A percentile compares a stretch with the other conserved stretches of the same genome.
These are phyloP conservation scores for Drosophila oshimai DNA, from an alignment of 1,140 invertebrate genomes.

Conservation along the genomic window DNA sequence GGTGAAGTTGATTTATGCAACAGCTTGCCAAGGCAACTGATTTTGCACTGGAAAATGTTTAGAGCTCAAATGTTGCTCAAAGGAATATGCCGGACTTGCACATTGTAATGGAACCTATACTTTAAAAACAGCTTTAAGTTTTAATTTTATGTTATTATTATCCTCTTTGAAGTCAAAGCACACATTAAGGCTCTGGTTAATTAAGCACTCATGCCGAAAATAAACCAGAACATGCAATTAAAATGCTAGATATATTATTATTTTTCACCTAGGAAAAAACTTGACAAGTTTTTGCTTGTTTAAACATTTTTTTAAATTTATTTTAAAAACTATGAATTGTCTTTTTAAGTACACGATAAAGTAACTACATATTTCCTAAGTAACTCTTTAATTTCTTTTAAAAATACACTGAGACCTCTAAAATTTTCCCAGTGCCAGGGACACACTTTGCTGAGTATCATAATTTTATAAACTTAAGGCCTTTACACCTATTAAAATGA, in stretches of 20 bases:
- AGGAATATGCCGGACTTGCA: not conserved
- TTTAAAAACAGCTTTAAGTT: no score
- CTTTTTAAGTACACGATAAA: no score
- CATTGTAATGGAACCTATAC: not conserved
- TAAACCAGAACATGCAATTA: no score
- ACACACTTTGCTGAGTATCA: slow-evolving; percentile 32
- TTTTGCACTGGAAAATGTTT: slow-evolving; percentile 22
- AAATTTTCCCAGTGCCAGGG: not conserved
- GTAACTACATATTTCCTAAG: no score
- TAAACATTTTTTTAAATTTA: not conserved
- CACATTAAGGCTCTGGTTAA: no score
- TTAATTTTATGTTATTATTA: no score
- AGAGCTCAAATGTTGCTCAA: no score
- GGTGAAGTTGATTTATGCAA: slow-evolving; percentile 77
- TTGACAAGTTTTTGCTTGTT: no score
- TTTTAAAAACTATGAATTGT: not conserved
- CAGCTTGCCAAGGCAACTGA: slow-evolving; percentile 60
- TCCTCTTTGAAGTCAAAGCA: no score
- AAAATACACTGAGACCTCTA: not conserved
- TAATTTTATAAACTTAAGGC: slow-evolving; percentile 69
- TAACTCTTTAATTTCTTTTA: not conserved
- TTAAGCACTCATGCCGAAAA: no score
- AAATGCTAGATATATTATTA: no score
- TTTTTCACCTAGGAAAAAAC: no score
- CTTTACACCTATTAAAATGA: slow-evolving; percentile 69